Base-by-base conservation (phyloP, 1,140 invertebrate genomes). In the Trichogramma pretiosum region DNA sequence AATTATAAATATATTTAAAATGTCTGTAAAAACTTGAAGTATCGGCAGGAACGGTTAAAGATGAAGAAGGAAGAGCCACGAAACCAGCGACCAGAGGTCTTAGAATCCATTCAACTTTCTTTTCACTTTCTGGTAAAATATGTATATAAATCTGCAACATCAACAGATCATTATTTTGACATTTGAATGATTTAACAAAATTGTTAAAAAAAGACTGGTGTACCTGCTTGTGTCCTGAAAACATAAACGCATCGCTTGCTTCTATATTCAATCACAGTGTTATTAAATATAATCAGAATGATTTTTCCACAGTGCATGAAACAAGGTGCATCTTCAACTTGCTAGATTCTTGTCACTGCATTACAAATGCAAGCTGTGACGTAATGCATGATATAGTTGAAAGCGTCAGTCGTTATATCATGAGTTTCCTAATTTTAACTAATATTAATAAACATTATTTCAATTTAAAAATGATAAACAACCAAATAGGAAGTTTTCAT, bases 221-320 rank as follows among this genome's bases (percentile, higher is more conserved):
- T 66, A 89, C 83, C 69, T 90, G 84, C 74, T 89, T 92, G 55
- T 91, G 87, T 3, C 90, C 90, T 55, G 88, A 79, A 73, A 87
- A 93, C 85, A 93, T 90, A 60, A 93, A 93, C 10, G 80, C 82
- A 63, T 93, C 88, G 54, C 79, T 87, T 2, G 82, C 80, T 54
- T 92, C 87, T 71, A 93, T 83, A 42, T 73, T 78, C 11, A 91
- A 63, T 48, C 79, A 78, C 10, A 93, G 67, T 38, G 86, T 82
- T 37, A 89, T 77, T 9, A 89, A 77, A 49, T n/a, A n/a, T 75
- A 77, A 19, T 75, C 71, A 0, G 84, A 84, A 48, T 80, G 77
- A 65, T 91, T 92, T 52, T 76, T 73, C n/a, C n/a, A n/a, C n/a
- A n/a, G n/a, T n/a, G n/a, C n/a, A n/a, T n/a, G n/a, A n/a, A n/a